Percentiles rank a stretch among this genome's conserved stretches.
Conservation (phyloP, 2,797 vertebrate species). For the Phataginus tricuspis region DNA sequence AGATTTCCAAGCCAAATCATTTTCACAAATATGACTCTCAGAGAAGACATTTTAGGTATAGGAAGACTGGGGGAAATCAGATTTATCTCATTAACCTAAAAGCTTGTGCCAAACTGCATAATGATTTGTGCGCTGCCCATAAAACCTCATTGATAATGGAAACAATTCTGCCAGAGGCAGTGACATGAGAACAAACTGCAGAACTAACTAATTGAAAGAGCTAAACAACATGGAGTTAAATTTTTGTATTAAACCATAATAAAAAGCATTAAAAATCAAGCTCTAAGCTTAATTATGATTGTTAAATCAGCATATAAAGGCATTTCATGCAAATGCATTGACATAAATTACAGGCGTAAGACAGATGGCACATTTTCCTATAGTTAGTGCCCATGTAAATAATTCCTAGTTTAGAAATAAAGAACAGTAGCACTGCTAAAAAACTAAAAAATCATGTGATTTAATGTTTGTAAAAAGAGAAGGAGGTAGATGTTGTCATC, state of each 20-base stretch:
- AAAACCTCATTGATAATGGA: neutral
- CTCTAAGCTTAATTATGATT: neutral
- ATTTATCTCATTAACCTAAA: constrained; percentile 52
- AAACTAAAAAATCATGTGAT: neutral
- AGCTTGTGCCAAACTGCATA: constrained; percentile 39
- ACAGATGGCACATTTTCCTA: neutral
- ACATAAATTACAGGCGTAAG: neutral
- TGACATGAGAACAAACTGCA: neutral
- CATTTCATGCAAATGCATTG: neutral
- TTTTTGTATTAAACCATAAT: neutral
- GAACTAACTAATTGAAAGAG: constrained; percentile 16
- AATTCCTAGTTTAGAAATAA: constrained; percentile 32
- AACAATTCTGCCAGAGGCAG: neutral
- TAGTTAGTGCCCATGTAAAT: neutral
- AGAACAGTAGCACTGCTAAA: neutral
- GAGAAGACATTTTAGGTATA: constrained; percentile 60
- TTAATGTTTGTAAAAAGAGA: neutral
- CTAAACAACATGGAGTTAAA: neutral
- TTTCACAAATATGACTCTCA: constrained; percentile 72
- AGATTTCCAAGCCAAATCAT: constrained; percentile 71
- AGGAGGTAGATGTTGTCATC: neutral
- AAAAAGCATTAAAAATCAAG: constrained; percentile 30
- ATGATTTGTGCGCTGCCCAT: constrained; percentile 50
- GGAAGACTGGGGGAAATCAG: constrained; percentile 60
- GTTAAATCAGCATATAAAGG: neutral